Evolutionary conservation across 2,113 vertebrate genomes (phyloP).

Genomic region (Cynoglossus semilaevis): DNA sequence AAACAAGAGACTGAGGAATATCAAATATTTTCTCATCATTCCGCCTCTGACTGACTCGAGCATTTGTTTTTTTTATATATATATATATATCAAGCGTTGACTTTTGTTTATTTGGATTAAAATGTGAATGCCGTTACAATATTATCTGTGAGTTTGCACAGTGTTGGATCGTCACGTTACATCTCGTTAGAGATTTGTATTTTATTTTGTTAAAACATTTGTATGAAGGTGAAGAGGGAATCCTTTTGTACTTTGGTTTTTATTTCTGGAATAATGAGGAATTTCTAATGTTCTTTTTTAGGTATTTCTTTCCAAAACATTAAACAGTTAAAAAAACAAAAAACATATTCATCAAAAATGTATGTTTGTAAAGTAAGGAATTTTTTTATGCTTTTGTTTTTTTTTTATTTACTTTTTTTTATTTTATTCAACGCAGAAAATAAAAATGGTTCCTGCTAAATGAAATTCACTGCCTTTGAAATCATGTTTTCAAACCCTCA

Average conservation of each 20-base stretch:
- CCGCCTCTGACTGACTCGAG: constrained; percentile 10
- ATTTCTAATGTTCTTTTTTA: constrained; percentile 25
- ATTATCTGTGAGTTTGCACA: constrained; percentile 46
- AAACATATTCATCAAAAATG: constrained; percentile 58
- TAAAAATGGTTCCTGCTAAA: constrained; percentile 56
- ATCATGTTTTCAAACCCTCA: too few relatives aligned
- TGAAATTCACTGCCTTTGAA: too few relatives aligned
- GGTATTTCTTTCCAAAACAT: constrained; percentile 44
- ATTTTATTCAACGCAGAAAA: constrained; percentile 63
- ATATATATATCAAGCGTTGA: background rate
- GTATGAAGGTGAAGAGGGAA: constrained; percentile 13
- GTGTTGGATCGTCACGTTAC: constrained; percentile 37
- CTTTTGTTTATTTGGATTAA: constrained; percentile 25
- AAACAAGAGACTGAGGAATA: constrained; percentile 30
- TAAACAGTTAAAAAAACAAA: constrained; percentile 75
- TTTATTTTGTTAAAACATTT: constrained; percentile 25
- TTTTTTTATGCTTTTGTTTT: constrained; percentile 2
- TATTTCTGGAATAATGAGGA: constrained; percentile 26
- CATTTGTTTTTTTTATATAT: constrained; percentile 16
- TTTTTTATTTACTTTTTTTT: constrained; percentile 26
- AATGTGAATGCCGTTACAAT: constrained; percentile 44
- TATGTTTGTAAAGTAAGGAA: constrained; percentile 51
- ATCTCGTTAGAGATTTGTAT: constrained; percentile 12
- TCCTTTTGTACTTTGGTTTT: constrained; percentile 38
- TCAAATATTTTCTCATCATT: constrained; percentile 30